Conservation (phyloP, 1,140 invertebrate species). For the Sarcophaga peregrina region DNA sequence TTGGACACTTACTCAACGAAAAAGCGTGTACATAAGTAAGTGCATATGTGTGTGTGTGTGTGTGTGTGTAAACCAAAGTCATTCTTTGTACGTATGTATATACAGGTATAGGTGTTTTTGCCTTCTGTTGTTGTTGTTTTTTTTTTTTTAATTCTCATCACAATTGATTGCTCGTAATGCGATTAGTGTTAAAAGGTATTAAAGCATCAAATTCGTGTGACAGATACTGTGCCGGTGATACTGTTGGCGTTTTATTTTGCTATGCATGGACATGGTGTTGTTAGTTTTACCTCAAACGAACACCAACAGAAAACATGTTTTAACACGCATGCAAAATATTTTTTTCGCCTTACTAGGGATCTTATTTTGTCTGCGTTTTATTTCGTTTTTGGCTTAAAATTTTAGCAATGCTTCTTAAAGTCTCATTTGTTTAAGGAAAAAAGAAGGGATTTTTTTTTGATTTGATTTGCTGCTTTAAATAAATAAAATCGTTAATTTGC, state of each 20-base stretch:
- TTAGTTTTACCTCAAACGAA: background rate
- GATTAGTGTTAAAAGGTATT: slow-evolving; percentile 51
- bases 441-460: too few relatives aligned
- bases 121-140: background rate
- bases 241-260: background rate
- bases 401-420: too few relatives aligned
- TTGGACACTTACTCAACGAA: background rate
- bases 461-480: too few relatives aligned
- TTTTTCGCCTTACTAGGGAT: background rate
- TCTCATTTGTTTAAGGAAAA: too few relatives aligned
- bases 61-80: slow-evolving; percentile 8
- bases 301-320: background rate
- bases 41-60: background rate
- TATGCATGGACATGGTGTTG: background rate
- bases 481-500: too few relatives aligned
- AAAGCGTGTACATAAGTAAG: background rate
- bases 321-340: slow-evolving; percentile 12
- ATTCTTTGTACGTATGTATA: background rate
- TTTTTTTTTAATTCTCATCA: slow-evolving; percentile 48
- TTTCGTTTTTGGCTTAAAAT: background rate
- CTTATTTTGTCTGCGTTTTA: background rate
- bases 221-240: slow-evolving; percentile 42
- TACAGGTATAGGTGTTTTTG: background rate
- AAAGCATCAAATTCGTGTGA: slow-evolving; percentile 50
- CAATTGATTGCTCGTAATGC: slow-evolving; percentile 51